phyloP scores from a whole-genome alignment of 2,797 vertebrate species.

The Enteromius argenteus region DNA sequence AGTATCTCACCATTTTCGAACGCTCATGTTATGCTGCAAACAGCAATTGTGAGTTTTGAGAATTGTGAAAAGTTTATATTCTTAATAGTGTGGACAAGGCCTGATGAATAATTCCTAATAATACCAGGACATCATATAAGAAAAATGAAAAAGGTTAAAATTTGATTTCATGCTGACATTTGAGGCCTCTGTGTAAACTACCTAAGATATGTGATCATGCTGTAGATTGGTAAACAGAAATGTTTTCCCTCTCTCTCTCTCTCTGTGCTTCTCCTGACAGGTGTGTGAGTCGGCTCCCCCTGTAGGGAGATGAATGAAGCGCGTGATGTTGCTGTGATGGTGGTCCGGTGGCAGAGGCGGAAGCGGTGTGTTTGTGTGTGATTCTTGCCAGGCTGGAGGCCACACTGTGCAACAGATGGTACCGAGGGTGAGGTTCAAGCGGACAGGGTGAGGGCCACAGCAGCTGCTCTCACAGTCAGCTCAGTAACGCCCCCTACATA shows the following conservation, averaged over 20 bases:
- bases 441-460: slow-evolving; percentile 61
- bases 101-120: no score
- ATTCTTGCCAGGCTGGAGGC: slow-evolving; percentile 67
- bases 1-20: no score
- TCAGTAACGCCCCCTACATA: slow-evolving; percentile 43
- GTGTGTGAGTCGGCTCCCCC: slow-evolving; percentile 78
- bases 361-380: slow-evolving; percentile 65
- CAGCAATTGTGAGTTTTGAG: no score
- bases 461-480: slow-evolving; percentile 60
- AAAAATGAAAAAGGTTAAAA: no score
- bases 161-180: no score
- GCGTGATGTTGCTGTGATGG: slow-evolving; percentile 64
- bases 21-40: no score
- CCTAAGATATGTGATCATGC: slow-evolving; percentile 44
- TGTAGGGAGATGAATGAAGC: slow-evolving; percentile 83
- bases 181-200: neutral
- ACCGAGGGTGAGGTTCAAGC: slow-evolving; percentile 34
- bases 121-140: no score
- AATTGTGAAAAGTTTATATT: no score
- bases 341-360: slow-evolving; percentile 68
- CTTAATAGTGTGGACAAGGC: no score
- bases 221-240: slow-evolving; percentile 55
- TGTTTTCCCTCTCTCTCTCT: slow-evolving; percentile 47
- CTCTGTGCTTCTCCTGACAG: slow-evolving; percentile 61
- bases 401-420: slow-evolving; percentile 84